These are phyloP conservation scores for Sycobia sp. DNA, from an alignment of 1,140 invertebrate genomes.

Conservation along the genomic window DNA sequence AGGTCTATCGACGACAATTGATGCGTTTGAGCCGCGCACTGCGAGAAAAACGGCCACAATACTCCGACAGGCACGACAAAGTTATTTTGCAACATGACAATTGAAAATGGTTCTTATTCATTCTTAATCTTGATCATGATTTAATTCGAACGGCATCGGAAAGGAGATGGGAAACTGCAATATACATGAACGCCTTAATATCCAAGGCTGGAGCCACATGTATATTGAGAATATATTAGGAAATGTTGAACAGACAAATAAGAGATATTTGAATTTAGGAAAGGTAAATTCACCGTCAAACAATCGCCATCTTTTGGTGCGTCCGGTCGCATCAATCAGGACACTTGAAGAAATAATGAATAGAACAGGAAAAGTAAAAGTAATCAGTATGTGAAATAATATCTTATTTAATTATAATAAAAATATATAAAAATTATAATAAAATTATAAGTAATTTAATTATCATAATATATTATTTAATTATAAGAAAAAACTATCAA, in stretches of 20 bases:
- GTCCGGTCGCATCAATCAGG: background rate
- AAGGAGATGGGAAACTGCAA: conserved; percentile 4
- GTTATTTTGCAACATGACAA: no score
- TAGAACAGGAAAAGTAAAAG: background rate
- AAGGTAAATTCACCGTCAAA: conserved; percentile 7
- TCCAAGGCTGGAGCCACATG: background rate
- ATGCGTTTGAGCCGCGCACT: no score
- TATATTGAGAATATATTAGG: conserved; percentile 1
- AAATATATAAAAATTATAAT: background rate
- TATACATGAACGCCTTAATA: background rate
- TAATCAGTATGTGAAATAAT: background rate
- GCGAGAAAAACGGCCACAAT: no score
- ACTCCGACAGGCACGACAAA: no score
- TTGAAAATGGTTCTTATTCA: conserved; percentile 17
- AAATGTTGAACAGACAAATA: background rate
- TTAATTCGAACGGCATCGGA: conserved; percentile 5
- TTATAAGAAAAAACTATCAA: no score
- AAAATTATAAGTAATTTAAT: background rate
- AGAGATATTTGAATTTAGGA: conserved; percentile 5
- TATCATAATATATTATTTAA: no score
- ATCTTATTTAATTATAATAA: background rate
- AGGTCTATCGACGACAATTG: no score
- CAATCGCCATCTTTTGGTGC: background rate
- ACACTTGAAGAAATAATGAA: conserved; percentile 8
- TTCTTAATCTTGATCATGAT: conserved; percentile 10